Base-by-base conservation (phyloP, 2,888 invertebrate species). In the Chironomus tentans region DNA sequence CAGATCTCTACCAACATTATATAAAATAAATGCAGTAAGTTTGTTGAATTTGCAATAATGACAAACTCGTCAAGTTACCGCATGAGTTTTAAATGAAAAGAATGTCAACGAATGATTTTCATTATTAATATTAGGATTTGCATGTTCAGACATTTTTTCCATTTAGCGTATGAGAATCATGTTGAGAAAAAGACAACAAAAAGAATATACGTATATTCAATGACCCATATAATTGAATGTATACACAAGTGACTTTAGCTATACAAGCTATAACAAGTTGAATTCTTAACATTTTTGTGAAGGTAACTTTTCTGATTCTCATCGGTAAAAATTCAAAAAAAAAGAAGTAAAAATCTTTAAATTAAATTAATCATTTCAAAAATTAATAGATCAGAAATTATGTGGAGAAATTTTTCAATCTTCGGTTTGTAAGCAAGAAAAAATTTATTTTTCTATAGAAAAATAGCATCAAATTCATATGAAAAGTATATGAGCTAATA, bases 341-440 rank as follows among this genome's bases (percentile, higher is more conserved):
- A 38, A 38, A 38, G 38, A 38, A 38, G 38, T 4, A 38, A 10
- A 38, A 38, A 38, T 10, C 1, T 38, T 38, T 10, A 10, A 10
- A 38, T 1, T 4, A 28, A 28, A 4, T 24, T 28, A 28, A 28
- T 28, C 3, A 65, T 65, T 65, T 65, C 65, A 65, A 65, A 65
- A 65, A 65, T 65, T 65, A 65, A 65, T 65, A 65, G 65, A 65
- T 65, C 65, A 65, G 65, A 65, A 65, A 65, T 24, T 56, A 56
- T 15, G 18, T 7, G 12, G 65, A 24, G 65, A 65, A 65, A 65
- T 22, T 65, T 13, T 13, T 24, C 4, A 24, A 65, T 65, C 65
- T 65, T 21, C 65, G 24, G 65, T 65, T 38, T 38, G 10, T 38
- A 10, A 38, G 65, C 65, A 65, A 21, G 65, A 65, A 65, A 56